Conservation (phyloP, 1,140 invertebrate species). For the Drosophila sturtevanti region DNA sequence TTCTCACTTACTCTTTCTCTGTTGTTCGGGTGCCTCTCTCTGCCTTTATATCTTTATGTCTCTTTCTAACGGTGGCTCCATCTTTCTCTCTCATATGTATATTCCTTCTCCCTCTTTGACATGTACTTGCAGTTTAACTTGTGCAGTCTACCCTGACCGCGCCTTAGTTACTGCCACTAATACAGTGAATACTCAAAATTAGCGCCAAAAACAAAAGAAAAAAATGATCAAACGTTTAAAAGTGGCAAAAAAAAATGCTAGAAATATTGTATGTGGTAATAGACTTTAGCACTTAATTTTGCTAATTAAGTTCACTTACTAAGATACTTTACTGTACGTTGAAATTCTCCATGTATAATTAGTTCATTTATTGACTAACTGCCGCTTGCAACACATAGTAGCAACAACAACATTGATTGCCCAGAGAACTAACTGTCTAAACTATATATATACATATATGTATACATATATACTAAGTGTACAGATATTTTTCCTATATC, state of each 20-base stretch:
- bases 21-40: background rate
- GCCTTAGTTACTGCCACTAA: conserved; percentile 51
- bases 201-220: no score
- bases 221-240: background rate
- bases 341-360: conserved; percentile 67
- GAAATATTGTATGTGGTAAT: no score
- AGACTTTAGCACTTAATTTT: no score
- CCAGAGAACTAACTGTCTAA: conserved; percentile 25
- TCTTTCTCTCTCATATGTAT: background rate
- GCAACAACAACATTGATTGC: conserved; percentile 40
- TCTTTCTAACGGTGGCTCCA: background rate
- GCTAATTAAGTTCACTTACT: background rate
- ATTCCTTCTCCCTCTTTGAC: conserved; percentile 5
- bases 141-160: conserved; percentile 69
- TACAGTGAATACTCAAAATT: conserved; percentile 10
- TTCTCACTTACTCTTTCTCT: conserved; percentile 23
- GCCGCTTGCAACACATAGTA: conserved; percentile 43
- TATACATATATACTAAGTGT: background rate
- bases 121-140: conserved; percentile 54
- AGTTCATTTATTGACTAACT: conserved; percentile 74
- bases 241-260: no score
- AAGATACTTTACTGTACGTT: conserved; percentile 24
- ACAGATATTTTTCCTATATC: conserved; percentile 26
- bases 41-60: background rate
- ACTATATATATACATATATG: background rate